These are phyloP conservation scores for Mnemiopsis leidyi DNA, from an alignment of 37 sponge, comb jelly and placozoan genomes.

Conservation along the genomic window DNA sequence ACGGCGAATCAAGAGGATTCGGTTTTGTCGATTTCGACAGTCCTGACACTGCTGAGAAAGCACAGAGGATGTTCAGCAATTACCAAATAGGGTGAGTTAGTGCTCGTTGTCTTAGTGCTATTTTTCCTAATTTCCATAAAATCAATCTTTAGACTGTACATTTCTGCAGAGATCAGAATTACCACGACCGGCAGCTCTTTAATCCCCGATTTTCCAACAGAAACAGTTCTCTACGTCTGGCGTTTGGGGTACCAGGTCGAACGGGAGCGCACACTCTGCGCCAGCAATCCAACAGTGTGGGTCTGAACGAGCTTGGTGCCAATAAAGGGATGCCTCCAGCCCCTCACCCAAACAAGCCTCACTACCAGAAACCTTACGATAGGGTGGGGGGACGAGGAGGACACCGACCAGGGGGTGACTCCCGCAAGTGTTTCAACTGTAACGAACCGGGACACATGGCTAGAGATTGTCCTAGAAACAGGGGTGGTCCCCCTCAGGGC, in stretches of 20 bases:
- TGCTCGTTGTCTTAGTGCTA: too few species aligned
- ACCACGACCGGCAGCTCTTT: too few species aligned
- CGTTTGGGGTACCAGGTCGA: slow-evolving; percentile 57
- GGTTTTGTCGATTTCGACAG: slow-evolving; percentile 59
- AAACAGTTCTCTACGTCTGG: slow-evolving; percentile 43
- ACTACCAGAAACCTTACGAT: slow-evolving; percentile 65
- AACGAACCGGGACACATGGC: slow-evolving; percentile 48
- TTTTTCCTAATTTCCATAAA: too few species aligned
- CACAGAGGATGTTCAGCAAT: slow-evolving; percentile 64
- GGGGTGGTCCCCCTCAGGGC: neutral
- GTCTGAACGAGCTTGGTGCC: slow-evolving; percentile 59
- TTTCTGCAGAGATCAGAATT: too few species aligned
- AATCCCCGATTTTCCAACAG: too few species aligned
- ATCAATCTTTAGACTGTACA: too few species aligned
- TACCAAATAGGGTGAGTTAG: slow-evolving; percentile 63
- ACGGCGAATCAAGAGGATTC: slow-evolving; percentile 50
- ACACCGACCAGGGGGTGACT: neutral
- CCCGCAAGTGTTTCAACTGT: slow-evolving; percentile 59
- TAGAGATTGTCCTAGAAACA: slow-evolving; percentile 17
- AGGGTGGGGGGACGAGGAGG: slow-evolving; percentile 19
- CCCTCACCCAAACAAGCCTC: slow-evolving; percentile 28
- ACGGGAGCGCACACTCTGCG: slow-evolving; percentile 61
- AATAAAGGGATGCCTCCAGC: neutral
- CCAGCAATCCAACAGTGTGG: slow-evolving; percentile 65
- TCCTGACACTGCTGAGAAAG: slow-evolving; percentile 22